Evolutionary conservation across 2,888 invertebrate genomes (phyloP), one percentile per base, ranked within the genome.

Genomic region (Baronia brevicornis): DNA sequence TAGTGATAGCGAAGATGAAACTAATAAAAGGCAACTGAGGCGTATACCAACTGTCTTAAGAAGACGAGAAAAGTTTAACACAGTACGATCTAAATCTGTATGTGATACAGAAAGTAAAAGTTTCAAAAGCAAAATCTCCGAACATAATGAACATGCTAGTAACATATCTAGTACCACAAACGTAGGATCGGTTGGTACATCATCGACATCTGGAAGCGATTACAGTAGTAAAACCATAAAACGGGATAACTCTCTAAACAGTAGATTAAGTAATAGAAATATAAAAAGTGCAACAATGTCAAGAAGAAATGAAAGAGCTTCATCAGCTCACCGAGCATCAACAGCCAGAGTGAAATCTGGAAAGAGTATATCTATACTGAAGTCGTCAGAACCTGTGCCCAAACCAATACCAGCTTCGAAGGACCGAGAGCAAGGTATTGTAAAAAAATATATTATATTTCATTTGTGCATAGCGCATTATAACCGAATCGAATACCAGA

Each of bases 391-490:
- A 47, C 79, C 82, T 1, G 85, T 87, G 4, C 74, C 77, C 6
- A 84, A 84, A 44, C 54, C 84, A 22, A 73, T 86, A 32, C 71
- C 78, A 6, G 54, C 67, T 3, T 75, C 79, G n/a, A 90, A 89
- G 59, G 90, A 91, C 54, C 84, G 90, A 50, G 91, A 91, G 60
- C 91, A 91, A 86, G 91, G 90, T 89, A 46, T 15, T 25, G 20
- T 30, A 20, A 28, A 6, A 1, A 4, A 44, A 31, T 25, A 8
- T 12, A 6, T n/a, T 22, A 9, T 18, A 38, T 18, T 23, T 26
- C 9, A 13, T 20, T n/a, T 18, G 9, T 1, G 6, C 8, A 1
- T 17, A 12, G 4, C n/a, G 3, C n/a, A 3, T 1, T 7, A 2
- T 3, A n/a, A 1, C 7, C 11, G 4, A 5, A 7, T 5, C 8